phyloP scores from a whole-genome alignment of 2,797 vertebrate species.

The Rhabdophis nuchalis region DNA sequence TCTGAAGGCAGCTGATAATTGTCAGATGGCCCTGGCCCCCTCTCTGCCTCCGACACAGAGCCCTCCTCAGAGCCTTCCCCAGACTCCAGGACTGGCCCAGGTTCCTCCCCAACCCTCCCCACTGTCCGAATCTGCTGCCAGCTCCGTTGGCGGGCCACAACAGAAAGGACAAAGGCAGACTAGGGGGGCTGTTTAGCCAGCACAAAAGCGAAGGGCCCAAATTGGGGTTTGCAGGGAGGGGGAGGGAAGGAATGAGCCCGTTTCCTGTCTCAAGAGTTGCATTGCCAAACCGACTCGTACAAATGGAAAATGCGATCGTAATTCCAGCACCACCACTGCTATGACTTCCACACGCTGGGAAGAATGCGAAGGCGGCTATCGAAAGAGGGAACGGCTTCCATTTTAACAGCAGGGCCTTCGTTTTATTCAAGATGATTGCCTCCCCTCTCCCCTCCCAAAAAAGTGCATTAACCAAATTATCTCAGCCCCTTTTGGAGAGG shows the following conservation, averaged over 20 bases:
- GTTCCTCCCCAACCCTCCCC: no score
- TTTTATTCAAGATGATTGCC: conserved; percentile 52
- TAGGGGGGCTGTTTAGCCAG: background rate
- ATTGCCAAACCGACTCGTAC: background rate
- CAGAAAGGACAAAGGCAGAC: no score
- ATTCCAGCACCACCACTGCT: background rate
- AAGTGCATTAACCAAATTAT: conserved; percentile 48
- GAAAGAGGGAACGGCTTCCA: background rate
- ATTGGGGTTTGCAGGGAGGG: background rate
- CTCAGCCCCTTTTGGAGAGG: background rate
- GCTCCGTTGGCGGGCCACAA: no score
- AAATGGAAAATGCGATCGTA: conserved; percentile 2
- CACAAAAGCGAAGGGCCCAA: background rate
- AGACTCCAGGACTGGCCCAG: no score
- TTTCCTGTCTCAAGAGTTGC: background rate
- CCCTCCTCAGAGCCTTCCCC: no score
- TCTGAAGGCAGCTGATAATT: no score
- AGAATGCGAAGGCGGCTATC: background rate
- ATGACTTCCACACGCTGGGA: background rate
- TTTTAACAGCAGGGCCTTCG: conserved; percentile 46
- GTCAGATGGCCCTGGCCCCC: no score
- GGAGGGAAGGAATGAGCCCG: no score
- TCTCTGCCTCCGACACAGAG: no score
- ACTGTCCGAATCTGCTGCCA: no score
- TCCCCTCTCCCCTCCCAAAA: conserved; percentile 33